Evolutionary conservation across 2,888 invertebrate species (phyloP).

Genomic region (Serripes groenlandicus): DNA sequence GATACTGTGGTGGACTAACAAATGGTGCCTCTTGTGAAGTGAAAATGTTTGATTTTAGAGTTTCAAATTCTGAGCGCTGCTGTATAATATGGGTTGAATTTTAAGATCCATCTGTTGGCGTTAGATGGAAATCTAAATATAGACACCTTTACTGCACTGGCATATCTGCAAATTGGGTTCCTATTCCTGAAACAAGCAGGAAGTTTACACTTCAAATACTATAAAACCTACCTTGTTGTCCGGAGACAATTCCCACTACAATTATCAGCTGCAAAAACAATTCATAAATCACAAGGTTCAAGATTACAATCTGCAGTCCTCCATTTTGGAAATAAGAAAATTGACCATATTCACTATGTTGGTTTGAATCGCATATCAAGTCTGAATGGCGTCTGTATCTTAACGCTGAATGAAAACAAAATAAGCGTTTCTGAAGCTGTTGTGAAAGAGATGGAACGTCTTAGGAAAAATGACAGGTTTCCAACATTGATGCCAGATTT

Average conservation of each 20-base stretch:
- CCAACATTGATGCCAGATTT: neutral
- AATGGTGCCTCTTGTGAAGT: neutral
- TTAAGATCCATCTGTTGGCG: conserved; percentile 14
- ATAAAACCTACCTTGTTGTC: conserved; percentile 25
- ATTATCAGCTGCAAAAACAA: conserved; percentile 48
- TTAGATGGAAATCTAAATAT: conserved; percentile 9
- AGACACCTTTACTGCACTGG: conserved; percentile 18
- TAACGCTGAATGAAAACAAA: neutral
- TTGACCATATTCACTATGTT: conserved; percentile 3
- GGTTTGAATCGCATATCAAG: neutral
- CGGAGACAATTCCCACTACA: conserved; percentile 58
- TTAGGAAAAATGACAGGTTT: neutral
- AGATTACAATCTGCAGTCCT: neutral
- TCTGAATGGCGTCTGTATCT: neutral
- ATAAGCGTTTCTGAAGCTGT: neutral
- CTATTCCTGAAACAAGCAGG: conserved; percentile 47
- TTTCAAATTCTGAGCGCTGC: neutral
- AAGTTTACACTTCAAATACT: conserved; percentile 36
- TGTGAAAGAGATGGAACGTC: neutral
- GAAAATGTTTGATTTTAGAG: neutral
- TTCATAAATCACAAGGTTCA: conserved; percentile 26
- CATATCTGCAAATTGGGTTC: conserved; percentile 42
- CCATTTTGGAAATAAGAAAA: neutral
- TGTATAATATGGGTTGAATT: neutral
- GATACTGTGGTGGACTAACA: neutral